These are phyloP conservation scores for Petrocephalus microphthalmus DNA, from an alignment of 2,113 vertebrate genomes.

Conservation along the genomic window DNA sequence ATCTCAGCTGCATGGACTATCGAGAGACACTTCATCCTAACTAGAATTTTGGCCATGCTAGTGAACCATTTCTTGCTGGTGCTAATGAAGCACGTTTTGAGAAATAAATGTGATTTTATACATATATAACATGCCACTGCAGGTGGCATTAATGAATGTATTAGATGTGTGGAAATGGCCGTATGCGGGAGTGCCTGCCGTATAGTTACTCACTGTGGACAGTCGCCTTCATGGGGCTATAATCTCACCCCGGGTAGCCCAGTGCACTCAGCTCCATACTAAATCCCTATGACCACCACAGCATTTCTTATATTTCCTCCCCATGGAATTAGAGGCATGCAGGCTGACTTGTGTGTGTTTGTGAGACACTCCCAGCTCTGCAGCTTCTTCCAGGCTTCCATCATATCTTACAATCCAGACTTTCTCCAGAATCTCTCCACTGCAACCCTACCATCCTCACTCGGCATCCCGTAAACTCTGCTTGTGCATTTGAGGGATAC, in stretches of 20 bases:
- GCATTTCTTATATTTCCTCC: neutral
- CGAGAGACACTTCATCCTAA: neutral
- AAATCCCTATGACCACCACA: neutral
- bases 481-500: neutral
- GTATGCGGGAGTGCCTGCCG: neutral
- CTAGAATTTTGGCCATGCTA: neutral
- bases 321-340: neutral
- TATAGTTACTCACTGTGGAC: neutral
- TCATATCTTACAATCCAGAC: neutral
- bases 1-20: neutral
- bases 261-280: neutral
- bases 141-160: neutral
- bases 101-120: neutral
- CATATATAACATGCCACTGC: neutral
- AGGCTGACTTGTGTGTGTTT: neutral
- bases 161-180: neutral
- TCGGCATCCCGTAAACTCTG: neutral
- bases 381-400: neutral
- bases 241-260: neutral
- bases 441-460: neutral
- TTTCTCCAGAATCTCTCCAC: neutral
- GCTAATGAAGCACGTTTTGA: neutral
- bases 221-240: neutral
- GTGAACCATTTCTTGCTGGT: neutral
- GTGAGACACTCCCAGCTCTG: neutral